Percentiles rank a stretch among this genome's conserved stretches.
These are phyloP conservation scores for Campylomormyrus tamandua DNA, from an alignment of 2,113 vertebrate genomes.

Conservation along the genomic window DNA sequence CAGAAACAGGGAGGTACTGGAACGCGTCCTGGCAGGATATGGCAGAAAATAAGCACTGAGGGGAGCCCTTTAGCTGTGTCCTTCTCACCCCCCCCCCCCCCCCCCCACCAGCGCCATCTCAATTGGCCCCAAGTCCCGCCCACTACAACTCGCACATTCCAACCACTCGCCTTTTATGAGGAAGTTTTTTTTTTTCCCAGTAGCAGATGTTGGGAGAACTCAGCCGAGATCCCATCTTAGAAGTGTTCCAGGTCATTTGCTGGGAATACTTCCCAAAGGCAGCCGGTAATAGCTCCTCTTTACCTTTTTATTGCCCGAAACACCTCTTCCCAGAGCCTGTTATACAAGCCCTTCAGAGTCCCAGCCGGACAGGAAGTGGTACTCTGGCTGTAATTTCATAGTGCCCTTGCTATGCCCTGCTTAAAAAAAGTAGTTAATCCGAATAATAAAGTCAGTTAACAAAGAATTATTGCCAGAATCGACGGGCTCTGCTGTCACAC, in stretches of 20 bases:
- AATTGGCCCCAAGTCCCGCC: slow-evolving; percentile 36
- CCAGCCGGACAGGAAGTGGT: background rate
- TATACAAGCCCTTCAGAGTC: slow-evolving; percentile 33
- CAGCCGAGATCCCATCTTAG: slow-evolving; percentile 52
- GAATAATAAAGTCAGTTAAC: slow-evolving; percentile 7
- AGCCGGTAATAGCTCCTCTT: slow-evolving; percentile 51
- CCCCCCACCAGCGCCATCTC: slow-evolving; percentile 21
- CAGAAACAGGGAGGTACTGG: background rate
- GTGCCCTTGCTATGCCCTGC: background rate
- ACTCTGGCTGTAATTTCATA: background rate
- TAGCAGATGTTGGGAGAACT: slow-evolving; percentile 51
- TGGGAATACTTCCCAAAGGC: slow-evolving; percentile 49
- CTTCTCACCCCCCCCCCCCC: slow-evolving; percentile 10
- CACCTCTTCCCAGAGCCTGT: slow-evolving; percentile 37
- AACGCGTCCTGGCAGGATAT: background rate
- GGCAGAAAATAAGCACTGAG: background rate
- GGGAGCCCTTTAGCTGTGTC: background rate
- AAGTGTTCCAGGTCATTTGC: slow-evolving; percentile 59
- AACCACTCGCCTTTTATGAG: slow-evolving; percentile 1
- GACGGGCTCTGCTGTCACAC: background rate
- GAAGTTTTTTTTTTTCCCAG: slow-evolving; percentile 40
- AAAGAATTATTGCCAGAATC: slow-evolving; percentile 3
- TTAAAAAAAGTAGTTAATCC: slow-evolving; percentile 12
- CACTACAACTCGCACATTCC: background rate
- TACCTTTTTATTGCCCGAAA: slow-evolving; percentile 42